Evolutionary conservation across 2,113 vertebrate species (phyloP).

Genomic region (Saiga tatarica): DNA sequence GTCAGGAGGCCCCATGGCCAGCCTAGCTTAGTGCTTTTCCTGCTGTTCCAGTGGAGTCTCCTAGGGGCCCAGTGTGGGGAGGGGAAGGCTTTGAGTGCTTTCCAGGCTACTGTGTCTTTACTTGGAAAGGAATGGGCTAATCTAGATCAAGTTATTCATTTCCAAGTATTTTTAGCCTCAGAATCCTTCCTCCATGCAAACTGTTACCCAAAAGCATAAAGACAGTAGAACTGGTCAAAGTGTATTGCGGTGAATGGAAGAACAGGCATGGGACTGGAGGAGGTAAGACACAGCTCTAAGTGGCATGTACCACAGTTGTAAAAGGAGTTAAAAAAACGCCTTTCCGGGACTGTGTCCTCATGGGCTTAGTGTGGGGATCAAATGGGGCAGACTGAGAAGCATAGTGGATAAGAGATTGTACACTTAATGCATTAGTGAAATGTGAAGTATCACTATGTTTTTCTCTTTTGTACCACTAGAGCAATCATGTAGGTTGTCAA

Average conservation of each 20-base stretch:
- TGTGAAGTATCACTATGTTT: background rate
- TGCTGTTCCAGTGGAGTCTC: too few species aligned
- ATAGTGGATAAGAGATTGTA: too few species aligned
- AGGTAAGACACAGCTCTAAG: background rate
- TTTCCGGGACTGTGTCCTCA: background rate
- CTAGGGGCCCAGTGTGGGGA: background rate
- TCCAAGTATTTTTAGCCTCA: background rate
- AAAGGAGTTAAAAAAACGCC: fast-evolving
- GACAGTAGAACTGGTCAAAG: background rate
- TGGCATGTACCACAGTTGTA: fast-evolving
- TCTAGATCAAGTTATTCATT: background rate
- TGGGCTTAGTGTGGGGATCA: background rate
- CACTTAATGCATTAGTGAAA: background rate
- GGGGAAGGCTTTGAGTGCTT: background rate
- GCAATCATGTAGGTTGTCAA: background rate
- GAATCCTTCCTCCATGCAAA: background rate
- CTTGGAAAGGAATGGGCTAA: background rate
- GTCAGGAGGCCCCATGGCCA: background rate
- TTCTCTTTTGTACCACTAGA: background rate
- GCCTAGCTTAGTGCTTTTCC: background rate
- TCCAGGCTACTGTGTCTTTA: background rate
- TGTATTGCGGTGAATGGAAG: background rate
- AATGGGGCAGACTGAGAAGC: background rate
- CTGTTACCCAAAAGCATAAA: background rate
- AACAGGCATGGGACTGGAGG: background rate